These are phyloP conservation scores for Caenorhabditis japonica DNA, from an alignment of 2,888 invertebrate species.

Conservation along the genomic window DNA sequence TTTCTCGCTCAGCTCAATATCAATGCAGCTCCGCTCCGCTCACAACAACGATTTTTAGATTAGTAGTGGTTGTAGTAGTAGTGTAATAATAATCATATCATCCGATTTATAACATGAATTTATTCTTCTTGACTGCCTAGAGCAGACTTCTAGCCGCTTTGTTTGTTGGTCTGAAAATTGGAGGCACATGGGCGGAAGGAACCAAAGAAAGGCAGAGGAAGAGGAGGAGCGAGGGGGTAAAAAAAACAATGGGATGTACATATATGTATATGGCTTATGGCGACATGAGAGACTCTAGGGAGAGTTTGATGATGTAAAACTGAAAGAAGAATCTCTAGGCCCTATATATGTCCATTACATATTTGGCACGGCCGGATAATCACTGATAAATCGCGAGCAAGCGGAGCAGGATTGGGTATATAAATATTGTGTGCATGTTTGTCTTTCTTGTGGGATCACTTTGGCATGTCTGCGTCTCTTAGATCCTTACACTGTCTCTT, in stretches of 20 bases:
- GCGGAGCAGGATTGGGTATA: constrained; percentile 11
- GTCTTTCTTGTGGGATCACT: constrained; percentile 42
- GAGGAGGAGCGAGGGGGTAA: constrained; percentile 10
- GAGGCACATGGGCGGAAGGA: no score
- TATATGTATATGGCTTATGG: constrained; percentile 42
- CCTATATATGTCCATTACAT: no score
- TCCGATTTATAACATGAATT: constrained; percentile 30
- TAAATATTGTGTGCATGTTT: constrained; percentile 30
- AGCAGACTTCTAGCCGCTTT: constrained; percentile 48
- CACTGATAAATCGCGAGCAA: constrained; percentile 12
- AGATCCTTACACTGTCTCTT: constrained; percentile 7
- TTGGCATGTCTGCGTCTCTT: constrained; percentile 15
- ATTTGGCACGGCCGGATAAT: constrained; percentile 1
- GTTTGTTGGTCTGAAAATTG: constrained; percentile 49
- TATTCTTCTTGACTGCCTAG: constrained; percentile 38
- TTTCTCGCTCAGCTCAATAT: no score
- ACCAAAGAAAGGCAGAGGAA: constrained; percentile 15
- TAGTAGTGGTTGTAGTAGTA: no score
- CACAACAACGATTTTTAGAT: no score
- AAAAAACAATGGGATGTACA: constrained; percentile 42
- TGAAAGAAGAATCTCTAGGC: no score
- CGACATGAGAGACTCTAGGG: constrained; percentile 20
- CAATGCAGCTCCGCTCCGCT: no score
- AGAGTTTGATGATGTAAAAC: not conserved
- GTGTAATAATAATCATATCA: constrained; percentile 51